phyloP scores from a whole-genome alignment of 2,113 vertebrate species.

The Oreochromis tanganicae region DNA sequence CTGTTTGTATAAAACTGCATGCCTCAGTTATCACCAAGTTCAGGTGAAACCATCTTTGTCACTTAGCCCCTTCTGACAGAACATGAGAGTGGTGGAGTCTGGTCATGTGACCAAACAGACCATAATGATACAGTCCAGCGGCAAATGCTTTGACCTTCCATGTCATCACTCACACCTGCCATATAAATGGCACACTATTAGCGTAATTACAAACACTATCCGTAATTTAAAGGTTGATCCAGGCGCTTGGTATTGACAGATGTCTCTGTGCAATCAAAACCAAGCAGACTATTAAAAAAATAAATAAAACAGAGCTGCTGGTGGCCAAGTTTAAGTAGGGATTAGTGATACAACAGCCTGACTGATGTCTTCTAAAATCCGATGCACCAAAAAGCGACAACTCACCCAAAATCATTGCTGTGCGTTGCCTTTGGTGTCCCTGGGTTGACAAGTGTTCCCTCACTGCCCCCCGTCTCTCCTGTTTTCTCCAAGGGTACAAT shows the following conservation, averaged over 20 bases:
- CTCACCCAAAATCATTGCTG: slow-evolving; percentile 78
- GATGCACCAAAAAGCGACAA: slow-evolving; percentile 31
- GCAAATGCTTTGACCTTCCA: slow-evolving; percentile 58
- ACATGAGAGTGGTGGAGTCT: slow-evolving; percentile 19
- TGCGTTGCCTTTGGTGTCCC: slow-evolving; percentile 48
- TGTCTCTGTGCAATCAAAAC: slow-evolving; percentile 23
- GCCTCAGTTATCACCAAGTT: not conserved
- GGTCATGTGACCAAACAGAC: slow-evolving; percentile 62
- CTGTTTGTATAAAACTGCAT: not conserved
- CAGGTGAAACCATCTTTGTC: not conserved
- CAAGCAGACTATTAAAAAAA: slow-evolving; percentile 22
- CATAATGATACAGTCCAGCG: slow-evolving; percentile 34
- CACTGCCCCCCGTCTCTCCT: slow-evolving; percentile 27
- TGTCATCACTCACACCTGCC: slow-evolving; percentile 59
- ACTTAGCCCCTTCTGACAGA: not conserved
- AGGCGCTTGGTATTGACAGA: slow-evolving; percentile 24
- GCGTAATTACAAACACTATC: slow-evolving; percentile 28
- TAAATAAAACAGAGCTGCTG: not conserved
- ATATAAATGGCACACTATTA: slow-evolving; percentile 30
- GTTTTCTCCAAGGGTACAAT: slow-evolving; percentile 48
- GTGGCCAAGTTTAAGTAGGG: slow-evolving; percentile 42
- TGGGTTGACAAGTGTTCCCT: slow-evolving; percentile 42
- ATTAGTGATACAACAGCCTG: slow-evolving; percentile 40
- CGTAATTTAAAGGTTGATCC: slow-evolving; percentile 29
- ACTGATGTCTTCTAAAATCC: slow-evolving; percentile 42